phyloP scores from a whole-genome alignment of 2,113 vertebrate species.

The Apteryx owenii region DNA sequence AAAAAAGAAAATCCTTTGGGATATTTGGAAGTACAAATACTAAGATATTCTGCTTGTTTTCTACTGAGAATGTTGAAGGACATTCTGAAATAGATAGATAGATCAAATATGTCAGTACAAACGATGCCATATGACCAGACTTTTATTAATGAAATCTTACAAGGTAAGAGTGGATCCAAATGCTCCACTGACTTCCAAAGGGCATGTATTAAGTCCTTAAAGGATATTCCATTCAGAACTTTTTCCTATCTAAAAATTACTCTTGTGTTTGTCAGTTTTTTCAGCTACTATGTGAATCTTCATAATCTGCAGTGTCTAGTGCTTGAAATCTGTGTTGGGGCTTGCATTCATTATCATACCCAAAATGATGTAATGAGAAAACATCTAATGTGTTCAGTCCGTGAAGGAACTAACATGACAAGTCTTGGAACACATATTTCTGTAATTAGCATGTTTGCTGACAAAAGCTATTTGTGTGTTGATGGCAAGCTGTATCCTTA shows the following conservation, averaged over 20 bases:
- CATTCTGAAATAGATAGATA: not conserved
- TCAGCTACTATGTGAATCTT: not conserved
- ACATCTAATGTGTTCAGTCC: not conserved
- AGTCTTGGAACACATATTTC: not conserved
- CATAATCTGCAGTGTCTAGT: not conserved
- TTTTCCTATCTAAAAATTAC: not conserved
- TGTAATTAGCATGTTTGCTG: slow-evolving; percentile 49
- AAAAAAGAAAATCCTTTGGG: not conserved
- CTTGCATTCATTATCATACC: slow-evolving; percentile 35
- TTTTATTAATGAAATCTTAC: not conserved
- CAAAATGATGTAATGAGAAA: slow-evolving; percentile 65
- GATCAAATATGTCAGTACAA: not conserved
- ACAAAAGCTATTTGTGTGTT: slow-evolving; percentile 37
- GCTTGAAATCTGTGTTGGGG: slow-evolving; percentile 8
- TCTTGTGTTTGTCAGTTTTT: not conserved
- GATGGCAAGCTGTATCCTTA: not conserved
- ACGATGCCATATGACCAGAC: not conserved
- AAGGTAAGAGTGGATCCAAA: not conserved
- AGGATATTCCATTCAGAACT: not conserved
- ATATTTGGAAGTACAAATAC: not conserved
- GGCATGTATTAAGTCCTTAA: not conserved
- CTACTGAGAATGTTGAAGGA: not conserved
- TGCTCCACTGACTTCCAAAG: not conserved
- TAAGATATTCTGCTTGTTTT: not conserved
- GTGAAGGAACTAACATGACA: not conserved